Conservation (phyloP, 2,888 invertebrate genomes). For the Sarcophaga carnaria region DNA sequence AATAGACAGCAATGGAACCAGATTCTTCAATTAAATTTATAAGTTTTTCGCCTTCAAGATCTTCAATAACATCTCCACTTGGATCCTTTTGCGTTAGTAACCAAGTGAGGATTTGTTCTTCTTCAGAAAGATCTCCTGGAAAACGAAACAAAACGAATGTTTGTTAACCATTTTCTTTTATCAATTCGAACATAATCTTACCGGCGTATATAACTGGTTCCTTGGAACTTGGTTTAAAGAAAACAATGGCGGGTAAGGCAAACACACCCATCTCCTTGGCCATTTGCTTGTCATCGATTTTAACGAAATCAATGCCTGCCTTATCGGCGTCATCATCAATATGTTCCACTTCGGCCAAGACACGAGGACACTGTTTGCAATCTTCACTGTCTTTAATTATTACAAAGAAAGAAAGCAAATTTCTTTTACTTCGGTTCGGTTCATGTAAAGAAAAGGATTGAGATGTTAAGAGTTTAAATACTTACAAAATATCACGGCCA, state of each 20-base stretch:
- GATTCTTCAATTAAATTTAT: conserved; percentile 89
- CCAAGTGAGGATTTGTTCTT: conserved; percentile 94
- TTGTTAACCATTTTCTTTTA: background rate
- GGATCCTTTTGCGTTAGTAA: conserved; percentile 95
- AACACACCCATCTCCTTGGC: conserved; percentile 94
- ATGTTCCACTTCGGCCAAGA: conserved; percentile 93
- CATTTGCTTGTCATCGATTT: conserved; percentile 93
- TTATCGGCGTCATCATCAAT: conserved; percentile 96
- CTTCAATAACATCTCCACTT: conserved; percentile 94
- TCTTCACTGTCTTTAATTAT: conserved; percentile 91
- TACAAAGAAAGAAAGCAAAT: background rate
- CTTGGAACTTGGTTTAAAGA: conserved; percentile 93
- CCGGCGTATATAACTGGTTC: conserved; percentile 96
- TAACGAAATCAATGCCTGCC: conserved; percentile 95
- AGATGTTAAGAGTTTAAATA: conserved; percentile 71
- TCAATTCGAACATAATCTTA: conserved; percentile 76
- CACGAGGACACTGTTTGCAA: conserved; percentile 95
- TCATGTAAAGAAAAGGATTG: too few relatives aligned
- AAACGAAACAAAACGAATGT: background rate
- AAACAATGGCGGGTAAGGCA: conserved; percentile 93
- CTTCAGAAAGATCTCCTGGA: conserved; percentile 91
- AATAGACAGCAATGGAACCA: conserved; percentile 93
- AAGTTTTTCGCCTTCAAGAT: conserved; percentile 90
- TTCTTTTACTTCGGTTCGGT: too few relatives aligned
- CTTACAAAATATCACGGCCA: conserved; percentile 97